A percentile compares a stretch with the other conserved stretches of the same genome.
phyloP scores from a whole-genome alignment of 2,113 vertebrate species.

The Spea bombifrons region DNA sequence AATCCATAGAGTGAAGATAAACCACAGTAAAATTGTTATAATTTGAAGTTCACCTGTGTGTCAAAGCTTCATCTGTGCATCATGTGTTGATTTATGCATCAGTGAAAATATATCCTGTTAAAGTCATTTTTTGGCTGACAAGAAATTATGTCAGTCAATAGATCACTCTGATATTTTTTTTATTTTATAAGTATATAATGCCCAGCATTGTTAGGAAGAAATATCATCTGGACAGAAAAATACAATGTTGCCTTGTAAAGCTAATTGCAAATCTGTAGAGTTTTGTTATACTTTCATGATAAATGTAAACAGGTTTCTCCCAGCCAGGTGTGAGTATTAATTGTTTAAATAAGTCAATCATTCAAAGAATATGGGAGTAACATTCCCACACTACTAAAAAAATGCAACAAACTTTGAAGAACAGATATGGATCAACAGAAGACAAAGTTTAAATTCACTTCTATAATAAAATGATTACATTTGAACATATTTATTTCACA shows the following conservation, averaged over 20 bases:
- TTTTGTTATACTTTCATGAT: not conserved
- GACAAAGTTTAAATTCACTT: constrained; percentile 6
- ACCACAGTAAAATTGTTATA: constrained; percentile 20
- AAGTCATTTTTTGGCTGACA: not conserved
- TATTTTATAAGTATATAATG: constrained; percentile 22
- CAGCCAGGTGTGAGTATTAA: not conserved
- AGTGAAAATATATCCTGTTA: constrained; percentile 11
- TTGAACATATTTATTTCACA: not conserved
- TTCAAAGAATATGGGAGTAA: not conserved
- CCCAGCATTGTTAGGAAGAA: not conserved
- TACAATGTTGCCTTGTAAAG: constrained; percentile 7
- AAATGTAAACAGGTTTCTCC: constrained; percentile 18
- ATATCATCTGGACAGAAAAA: not conserved
- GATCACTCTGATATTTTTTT: constrained; percentile 28
- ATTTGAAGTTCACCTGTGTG: not conserved
- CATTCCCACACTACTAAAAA: not conserved
- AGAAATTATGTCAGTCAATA: constrained; percentile 22
- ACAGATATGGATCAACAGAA: not conserved
- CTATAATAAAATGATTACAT: not conserved
- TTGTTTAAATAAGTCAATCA: not conserved
- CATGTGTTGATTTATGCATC: constrained; percentile 32
- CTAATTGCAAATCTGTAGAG: not conserved
- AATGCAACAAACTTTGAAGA: not conserved
- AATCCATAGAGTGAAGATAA: constrained; percentile 28
- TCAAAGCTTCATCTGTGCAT: constrained; percentile 23